Base-by-base conservation (phyloP, 2,113 vertebrate genomes). In the Aegypius monachus region DNA sequence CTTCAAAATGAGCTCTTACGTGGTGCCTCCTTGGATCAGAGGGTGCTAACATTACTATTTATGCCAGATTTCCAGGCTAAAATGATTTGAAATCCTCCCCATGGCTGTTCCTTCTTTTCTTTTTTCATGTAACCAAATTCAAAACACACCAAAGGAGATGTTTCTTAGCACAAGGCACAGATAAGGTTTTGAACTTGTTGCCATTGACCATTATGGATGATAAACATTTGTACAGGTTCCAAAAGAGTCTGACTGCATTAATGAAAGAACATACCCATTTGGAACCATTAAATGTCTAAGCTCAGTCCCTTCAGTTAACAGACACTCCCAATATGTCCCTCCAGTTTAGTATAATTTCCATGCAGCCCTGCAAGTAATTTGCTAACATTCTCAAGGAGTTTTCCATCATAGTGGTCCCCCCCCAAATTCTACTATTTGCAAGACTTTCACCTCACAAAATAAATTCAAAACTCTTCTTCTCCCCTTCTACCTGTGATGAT, bases 21-120 rank as follows among this genome's bases (percentile, higher is more conserved):
- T 96, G 96, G 94, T 97, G 93, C 93, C 95, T 96, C 48, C 86
- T 91, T 96, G 96, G 93, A 95, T 93, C 93, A 89, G 81, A 95
- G 94, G 95, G 95, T 96, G 93, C 95, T 96, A 96, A 97, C 94
- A 93, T 91, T 95, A 61, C 94, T 94, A 26, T 6, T 87, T 73
- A 97, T 81, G 96, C 91, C 94, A 95, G 96, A 97, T 95, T 97
- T 97, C 94, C 97, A 97, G 81, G 70, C 92, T 95, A 92, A 93
- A 95, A 87, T 48, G 75, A 89, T 95, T 86, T 62, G 56, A 92
- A 97, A 95, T 80, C 40, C 55, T 93, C 95, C 68, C 48, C 77
- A 84, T 2, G 73, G 48, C 91, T 97, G 73, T 11, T 88, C 61
- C 53, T 81, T 36, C 56, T 73, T 68, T 58, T 34, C 18, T 74